phyloP scores from a whole-genome alignment of 1,140 invertebrate genomes.

The Sminthurinus signatus region DNA sequence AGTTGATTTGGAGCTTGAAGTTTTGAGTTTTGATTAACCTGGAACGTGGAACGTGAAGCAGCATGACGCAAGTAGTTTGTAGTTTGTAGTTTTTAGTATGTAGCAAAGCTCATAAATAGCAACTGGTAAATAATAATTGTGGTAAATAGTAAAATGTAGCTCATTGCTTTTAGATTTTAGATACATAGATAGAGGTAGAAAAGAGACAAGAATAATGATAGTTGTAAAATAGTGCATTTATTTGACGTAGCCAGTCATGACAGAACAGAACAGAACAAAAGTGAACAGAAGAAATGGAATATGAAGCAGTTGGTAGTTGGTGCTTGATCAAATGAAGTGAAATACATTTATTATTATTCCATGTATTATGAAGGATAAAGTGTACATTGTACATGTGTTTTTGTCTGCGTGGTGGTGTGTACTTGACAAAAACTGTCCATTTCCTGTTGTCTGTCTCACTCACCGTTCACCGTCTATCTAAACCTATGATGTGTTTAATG shows the following conservation, averaged over 20 bases:
- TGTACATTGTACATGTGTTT: too few species aligned
- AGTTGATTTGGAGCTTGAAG: too few species aligned
- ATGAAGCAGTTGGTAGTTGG: not conserved
- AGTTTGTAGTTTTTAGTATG: too few species aligned
- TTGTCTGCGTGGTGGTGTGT: too few species aligned
- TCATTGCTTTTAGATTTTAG: not conserved
- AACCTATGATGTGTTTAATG: too few species aligned
- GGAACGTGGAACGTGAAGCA: not conserved
- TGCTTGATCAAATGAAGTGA: too few species aligned
- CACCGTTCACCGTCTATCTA: not conserved
- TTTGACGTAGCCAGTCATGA: constrained; percentile 13
- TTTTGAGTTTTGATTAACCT: not conserved
- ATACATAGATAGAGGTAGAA: not conserved
- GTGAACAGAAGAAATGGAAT: too few species aligned
- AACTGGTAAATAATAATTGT: not conserved
- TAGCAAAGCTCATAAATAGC: too few species aligned
- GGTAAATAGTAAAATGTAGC: not conserved
- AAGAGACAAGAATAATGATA: not conserved
- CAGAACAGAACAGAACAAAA: too few species aligned
- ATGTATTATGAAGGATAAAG: too few species aligned
- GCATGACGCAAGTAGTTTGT: not conserved
- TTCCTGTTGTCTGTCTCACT: constrained; percentile 22
- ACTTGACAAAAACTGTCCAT: constrained; percentile 16
- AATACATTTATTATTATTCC: too few species aligned
- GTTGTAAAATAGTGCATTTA: constrained; percentile 2